Base-by-base conservation (phyloP, 2,797 vertebrate genomes). In the Podarcis lilfordi region DNA sequence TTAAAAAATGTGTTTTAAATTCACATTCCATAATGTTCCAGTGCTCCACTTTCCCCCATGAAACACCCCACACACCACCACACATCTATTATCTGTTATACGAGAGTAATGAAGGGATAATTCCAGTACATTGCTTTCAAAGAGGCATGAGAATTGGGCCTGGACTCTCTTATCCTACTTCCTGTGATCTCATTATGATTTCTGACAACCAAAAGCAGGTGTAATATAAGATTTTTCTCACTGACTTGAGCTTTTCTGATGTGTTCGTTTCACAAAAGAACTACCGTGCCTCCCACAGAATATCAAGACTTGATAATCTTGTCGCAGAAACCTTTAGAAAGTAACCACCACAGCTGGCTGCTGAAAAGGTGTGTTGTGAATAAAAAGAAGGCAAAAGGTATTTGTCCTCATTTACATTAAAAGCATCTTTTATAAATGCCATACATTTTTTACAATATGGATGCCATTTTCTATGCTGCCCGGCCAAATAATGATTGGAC, bases 111-210 rank as follows among this genome's bases (percentile, higher is more conserved):
- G 74, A 89, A 91, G 61, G 91, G 92, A 89, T 0, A 69, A 8
- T 61, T 84, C 78, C 76, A 88, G 66, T 80, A 37, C 89, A 84
- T 87, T 86, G 69, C 19, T 43, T 80, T 80, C 84, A 88, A 90
- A 88, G 90, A 68, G 4, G 87, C 77, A 85, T 15, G 2, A 86
- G 25, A 69, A 4, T 84, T 5, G 0, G 0, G n/a, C 15, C 83
- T 1, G 74, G 72, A 19, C 32, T 76, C 86, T 86, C 55, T 8
- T 2, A 5, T 71, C 92, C 11, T 10, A 69, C 77, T 76, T 64
- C 19, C 45, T 69, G 43, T 80, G 35, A 59, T 79, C 15, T 17
- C 40, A 40, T 69, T 29, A 80, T 72, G 64, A 15, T 50, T 43
- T 69, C 76, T 74, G 13, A 37, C 23, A 35, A 84, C 27, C 66